Conservation (phyloP, 2,888 invertebrate genomes). For the Biston betularia region DNA sequence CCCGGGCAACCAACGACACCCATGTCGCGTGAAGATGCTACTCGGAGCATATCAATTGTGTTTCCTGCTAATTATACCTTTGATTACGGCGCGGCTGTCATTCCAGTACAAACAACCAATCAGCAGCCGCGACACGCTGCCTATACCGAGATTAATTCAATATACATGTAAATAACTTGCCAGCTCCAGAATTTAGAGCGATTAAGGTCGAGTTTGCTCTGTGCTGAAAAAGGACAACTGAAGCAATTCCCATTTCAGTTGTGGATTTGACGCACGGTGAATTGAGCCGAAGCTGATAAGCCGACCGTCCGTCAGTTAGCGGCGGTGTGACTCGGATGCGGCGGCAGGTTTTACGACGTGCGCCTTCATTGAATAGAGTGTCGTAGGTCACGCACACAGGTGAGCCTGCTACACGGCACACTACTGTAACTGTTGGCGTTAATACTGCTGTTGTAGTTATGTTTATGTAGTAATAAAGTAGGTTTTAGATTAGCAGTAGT, state of each 20-base stretch:
- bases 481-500: too few species aligned
- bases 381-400: neutral
- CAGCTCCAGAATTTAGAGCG: neutral
- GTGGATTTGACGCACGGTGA: neutral
- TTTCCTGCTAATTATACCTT: slow-evolving; percentile 9
- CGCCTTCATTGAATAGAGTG: slow-evolving; percentile 4
- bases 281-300: neutral
- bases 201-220: neutral
- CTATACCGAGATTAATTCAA: slow-evolving; percentile 8
- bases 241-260: neutral
- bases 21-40: neutral
- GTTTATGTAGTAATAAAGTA: too few species aligned
- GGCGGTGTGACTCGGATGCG: neutral
- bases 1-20: neutral
- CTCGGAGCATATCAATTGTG: neutral
- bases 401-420: neutral
- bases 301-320: neutral
- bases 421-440: too few species aligned
- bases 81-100: slow-evolving; percentile 23
- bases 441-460: too few species aligned
- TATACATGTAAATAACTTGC: neutral
- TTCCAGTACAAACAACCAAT: slow-evolving; percentile 18
- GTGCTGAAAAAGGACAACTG: neutral
- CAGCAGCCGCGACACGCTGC: slow-evolving; percentile 5
- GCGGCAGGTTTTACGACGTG: neutral